Evolutionary conservation across 2,888 invertebrate species (phyloP).

Genomic region (Cryptophagus acutangulus): DNA sequence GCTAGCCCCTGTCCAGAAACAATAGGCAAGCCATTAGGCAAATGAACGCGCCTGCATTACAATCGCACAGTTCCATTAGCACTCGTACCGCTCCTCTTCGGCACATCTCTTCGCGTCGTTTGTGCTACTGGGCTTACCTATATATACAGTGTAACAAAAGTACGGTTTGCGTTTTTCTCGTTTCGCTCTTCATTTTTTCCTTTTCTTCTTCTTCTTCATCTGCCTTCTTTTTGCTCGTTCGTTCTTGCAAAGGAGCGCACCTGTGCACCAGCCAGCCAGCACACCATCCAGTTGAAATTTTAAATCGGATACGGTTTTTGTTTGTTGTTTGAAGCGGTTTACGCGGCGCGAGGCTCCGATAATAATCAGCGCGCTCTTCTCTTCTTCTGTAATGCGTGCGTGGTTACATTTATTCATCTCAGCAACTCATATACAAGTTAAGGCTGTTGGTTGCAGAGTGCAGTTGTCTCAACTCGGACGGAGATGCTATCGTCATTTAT

Average conservation of each 20-base stretch:
- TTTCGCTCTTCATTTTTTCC: background rate
- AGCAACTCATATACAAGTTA: constrained; percentile 5
- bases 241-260: constrained; percentile 21
- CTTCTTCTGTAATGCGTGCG: constrained; percentile 26
- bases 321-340: constrained; percentile 33
- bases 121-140: constrained; percentile 33
- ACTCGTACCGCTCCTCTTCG: constrained; percentile 11
- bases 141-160: constrained; percentile 40
- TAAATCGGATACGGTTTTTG: constrained; percentile 38
- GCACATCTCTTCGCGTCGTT: constrained; percentile 1
- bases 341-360: constrained; percentile 28
- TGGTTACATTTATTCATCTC: constrained; percentile 32
- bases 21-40: constrained; percentile 48
- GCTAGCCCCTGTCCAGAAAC: constrained; percentile 46
- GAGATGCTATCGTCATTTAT: no score
- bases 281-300: constrained; percentile 33
- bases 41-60: constrained; percentile 41
- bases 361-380: constrained; percentile 30
- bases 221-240: constrained; percentile 14
- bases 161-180: constrained; percentile 16
- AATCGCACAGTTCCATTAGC: constrained; percentile 14
- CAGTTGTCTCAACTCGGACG: no score
- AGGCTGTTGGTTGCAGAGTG: no score
- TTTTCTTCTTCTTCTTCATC: constrained; percentile 13
- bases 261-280: constrained; percentile 27